Evolutionary conservation across 2,113 vertebrate genomes (phyloP).

Genomic region (Rhea pennata): DNA sequence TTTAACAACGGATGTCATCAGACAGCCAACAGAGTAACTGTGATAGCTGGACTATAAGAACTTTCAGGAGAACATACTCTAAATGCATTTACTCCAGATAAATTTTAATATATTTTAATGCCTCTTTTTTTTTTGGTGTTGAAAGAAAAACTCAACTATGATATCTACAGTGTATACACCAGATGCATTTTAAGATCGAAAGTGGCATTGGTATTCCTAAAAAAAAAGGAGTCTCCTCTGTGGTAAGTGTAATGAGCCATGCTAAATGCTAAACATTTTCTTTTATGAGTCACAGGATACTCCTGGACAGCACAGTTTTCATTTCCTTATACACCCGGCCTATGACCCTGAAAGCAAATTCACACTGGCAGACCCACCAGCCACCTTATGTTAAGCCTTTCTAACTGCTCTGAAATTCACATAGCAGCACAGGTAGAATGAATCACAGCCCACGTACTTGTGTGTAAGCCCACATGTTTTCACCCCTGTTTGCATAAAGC

Average conservation of each 20-base stretch:
- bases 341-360: background rate
- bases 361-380: background rate
- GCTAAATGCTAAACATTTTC: background rate
- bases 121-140: background rate
- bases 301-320: background rate
- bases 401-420: background rate
- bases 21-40: background rate
- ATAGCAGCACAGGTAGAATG: background rate
- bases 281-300: slow-evolving; percentile 1
- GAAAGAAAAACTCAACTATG: background rate
- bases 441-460: background rate
- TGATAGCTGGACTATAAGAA: background rate
- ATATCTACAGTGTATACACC: background rate
- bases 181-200: background rate
- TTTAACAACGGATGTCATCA: background rate
- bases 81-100: background rate
- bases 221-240: background rate
- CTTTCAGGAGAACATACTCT: background rate
- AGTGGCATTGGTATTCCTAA: background rate
- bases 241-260: background rate
- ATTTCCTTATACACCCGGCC: background rate
- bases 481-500: background rate
- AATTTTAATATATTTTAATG: background rate
- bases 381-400: background rate
- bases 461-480: background rate